Conservation (phyloP, 2,113 vertebrate species). For the Malurus elegans region DNA sequence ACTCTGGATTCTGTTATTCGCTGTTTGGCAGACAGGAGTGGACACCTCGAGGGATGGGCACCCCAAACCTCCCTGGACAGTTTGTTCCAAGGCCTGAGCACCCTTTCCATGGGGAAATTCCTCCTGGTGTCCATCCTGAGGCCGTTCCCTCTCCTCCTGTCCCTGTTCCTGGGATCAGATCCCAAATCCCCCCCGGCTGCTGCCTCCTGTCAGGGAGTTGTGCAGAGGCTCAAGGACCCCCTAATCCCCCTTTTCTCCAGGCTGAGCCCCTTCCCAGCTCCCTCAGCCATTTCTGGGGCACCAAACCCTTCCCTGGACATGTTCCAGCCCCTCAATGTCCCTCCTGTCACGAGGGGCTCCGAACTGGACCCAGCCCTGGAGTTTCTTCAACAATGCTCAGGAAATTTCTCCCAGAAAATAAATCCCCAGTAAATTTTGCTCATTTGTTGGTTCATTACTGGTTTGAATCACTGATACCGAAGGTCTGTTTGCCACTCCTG, state of each 20-base stretch:
- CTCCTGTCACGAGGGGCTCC: neutral
- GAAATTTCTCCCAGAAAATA: neutral
- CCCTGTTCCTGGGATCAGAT: too few species aligned
- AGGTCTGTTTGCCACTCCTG: neutral
- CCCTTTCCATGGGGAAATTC: neutral
- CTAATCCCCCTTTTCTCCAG: too few species aligned
- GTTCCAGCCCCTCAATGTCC: neutral
- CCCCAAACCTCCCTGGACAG: neutral
- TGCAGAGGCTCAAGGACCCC: too few species aligned
- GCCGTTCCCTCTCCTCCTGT: too few species aligned
- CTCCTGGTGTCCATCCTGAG: neutral
- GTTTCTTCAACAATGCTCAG: neutral
- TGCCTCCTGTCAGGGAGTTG: too few species aligned
- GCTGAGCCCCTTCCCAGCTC: neutral
- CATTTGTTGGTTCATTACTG: neutral
- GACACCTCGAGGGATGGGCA: neutral
- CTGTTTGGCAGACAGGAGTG: neutral
- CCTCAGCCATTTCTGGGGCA: neutral
- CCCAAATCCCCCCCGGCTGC: too few species aligned
- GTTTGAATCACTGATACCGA: neutral
- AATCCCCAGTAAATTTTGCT: neutral
- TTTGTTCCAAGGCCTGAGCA: fast-evolving
- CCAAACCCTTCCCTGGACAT: neutral
- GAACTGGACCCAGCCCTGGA: neutral
- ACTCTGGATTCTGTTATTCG: neutral